Evolutionary conservation across 1,140 invertebrate species (phyloP).

Genomic region (Temnothorax longispinosus): DNA sequence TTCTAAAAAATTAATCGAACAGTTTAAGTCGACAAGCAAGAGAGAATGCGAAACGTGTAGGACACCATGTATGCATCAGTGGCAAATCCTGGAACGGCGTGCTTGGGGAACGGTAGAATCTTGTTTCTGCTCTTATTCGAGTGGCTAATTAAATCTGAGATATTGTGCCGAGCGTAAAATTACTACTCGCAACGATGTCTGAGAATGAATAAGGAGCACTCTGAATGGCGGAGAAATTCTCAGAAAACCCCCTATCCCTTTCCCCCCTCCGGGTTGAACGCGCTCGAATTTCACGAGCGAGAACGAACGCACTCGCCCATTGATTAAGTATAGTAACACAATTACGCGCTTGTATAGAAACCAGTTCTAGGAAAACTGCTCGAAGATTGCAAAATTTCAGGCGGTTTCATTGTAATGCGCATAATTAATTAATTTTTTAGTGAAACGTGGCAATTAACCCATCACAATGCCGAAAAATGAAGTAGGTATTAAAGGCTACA

Average conservation of each 20-base stretch:
- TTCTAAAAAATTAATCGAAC: not conserved
- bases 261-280: not conserved
- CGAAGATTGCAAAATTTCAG: conserved; percentile 47
- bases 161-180: conserved; percentile 73
- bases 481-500: not conserved
- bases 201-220: conserved; percentile 68
- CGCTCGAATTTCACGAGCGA: conserved; percentile 20
- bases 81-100: conserved; percentile 47
- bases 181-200: conserved; percentile 64
- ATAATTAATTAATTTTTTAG: conserved; percentile 54
- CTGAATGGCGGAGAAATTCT: conserved; percentile 57
- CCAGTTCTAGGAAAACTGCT: conserved; percentile 24
- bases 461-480: not conserved
- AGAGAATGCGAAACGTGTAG: not conserved
- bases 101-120: conserved; percentile 50
- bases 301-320: conserved; percentile 55
- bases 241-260: conserved; percentile 40
- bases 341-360: conserved; percentile 51
- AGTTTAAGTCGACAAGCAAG: not conserved
- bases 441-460: conserved; percentile 26
- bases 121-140: conserved; percentile 71
- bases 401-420: not conserved
- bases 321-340: conserved; percentile 41
- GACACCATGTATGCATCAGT: conserved; percentile 48
- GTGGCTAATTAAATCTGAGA: conserved; percentile 71